A percentile compares a stretch with the other conserved stretches of the same genome.
These are phyloP conservation scores for Chaenocephalus aceratus DNA, from an alignment of 2,113 vertebrate genomes.

Conservation along the genomic window DNA sequence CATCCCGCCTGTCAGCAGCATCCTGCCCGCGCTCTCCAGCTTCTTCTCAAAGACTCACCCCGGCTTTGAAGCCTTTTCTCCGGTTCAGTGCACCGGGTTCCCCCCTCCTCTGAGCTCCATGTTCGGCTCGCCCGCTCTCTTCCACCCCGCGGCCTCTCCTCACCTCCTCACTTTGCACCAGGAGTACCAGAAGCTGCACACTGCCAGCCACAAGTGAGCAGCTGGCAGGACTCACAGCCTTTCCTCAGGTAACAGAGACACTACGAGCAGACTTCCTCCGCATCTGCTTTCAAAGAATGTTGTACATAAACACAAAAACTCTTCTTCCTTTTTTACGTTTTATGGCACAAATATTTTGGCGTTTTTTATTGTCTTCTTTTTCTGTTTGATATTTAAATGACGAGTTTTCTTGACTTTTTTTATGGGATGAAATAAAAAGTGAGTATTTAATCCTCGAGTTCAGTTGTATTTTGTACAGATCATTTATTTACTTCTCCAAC, in stretches of 20 bases:
- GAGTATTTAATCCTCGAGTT: conserved; percentile 70
- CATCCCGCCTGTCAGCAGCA: conserved; percentile 82
- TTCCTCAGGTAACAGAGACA: conserved; percentile 81
- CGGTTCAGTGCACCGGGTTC: conserved; percentile 56
- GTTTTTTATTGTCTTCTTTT: conserved; percentile 49
- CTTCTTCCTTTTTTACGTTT: background rate
- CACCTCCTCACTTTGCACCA: conserved; percentile 80
- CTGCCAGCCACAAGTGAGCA: conserved; percentile 53
- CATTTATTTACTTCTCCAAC: background rate
- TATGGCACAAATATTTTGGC: conserved; percentile 7
- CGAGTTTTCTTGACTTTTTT: conserved; percentile 72
- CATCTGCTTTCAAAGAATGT: conserved; percentile 47
- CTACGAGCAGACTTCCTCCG: conserved; percentile 22
- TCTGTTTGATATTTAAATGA: conserved; percentile 79
- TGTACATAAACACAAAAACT: conserved; percentile 55
- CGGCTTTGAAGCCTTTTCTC: conserved; percentile 71
- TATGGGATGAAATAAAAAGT: conserved; percentile 79
- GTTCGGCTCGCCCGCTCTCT: conserved; percentile 74
- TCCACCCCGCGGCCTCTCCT: conserved; percentile 77
- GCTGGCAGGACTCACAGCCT: conserved; percentile 30
- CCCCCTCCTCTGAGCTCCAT: conserved; percentile 64
- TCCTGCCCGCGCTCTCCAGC: conserved; percentile 84
- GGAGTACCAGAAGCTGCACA: conserved; percentile 82
- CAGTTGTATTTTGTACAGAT: conserved; percentile 54
- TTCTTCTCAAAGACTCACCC: conserved; percentile 83